These are phyloP conservation scores for Deilephila elpenor DNA, from an alignment of 2,888 invertebrate species.

Conservation along the genomic window DNA sequence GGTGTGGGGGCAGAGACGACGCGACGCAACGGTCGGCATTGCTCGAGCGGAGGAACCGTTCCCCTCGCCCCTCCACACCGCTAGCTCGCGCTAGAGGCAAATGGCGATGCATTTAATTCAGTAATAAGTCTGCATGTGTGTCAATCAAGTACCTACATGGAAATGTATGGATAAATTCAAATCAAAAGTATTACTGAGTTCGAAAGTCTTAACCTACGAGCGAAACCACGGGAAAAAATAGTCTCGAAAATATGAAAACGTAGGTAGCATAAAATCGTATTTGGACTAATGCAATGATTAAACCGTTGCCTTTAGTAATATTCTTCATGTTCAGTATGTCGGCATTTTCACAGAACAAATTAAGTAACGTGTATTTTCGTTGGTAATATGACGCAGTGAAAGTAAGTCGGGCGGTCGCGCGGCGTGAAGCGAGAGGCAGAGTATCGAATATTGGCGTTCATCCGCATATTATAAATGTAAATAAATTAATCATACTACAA, in stretches of 20 bases:
- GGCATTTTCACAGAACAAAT: too few species aligned
- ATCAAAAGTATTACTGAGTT: too few species aligned
- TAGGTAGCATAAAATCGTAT: neutral
- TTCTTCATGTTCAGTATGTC: neutral
- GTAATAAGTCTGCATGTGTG: too few species aligned
- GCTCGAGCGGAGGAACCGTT: neutral
- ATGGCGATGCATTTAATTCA: neutral
- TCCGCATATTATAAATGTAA: too few species aligned
- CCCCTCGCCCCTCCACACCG: neutral
- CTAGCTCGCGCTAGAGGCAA: neutral
- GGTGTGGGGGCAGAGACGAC: neutral
- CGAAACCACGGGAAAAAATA: neutral
- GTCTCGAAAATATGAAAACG: neutral
- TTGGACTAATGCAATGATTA: neutral
- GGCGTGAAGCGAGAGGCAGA: too few species aligned
- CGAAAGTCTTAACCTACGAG: neutral
- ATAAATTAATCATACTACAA: too few species aligned
- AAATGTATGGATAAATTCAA: too few species aligned
- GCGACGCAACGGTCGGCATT: neutral
- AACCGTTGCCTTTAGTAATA: neutral
- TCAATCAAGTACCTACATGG: too few species aligned
- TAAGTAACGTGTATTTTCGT: too few species aligned
- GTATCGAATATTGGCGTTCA: too few species aligned
- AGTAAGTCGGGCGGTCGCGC: too few species aligned
- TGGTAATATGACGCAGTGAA: too few species aligned